Evolutionary conservation across 2,113 vertebrate genomes (phyloP), one percentile per base, ranked within the genome.

Genomic region (Columba livia): DNA sequence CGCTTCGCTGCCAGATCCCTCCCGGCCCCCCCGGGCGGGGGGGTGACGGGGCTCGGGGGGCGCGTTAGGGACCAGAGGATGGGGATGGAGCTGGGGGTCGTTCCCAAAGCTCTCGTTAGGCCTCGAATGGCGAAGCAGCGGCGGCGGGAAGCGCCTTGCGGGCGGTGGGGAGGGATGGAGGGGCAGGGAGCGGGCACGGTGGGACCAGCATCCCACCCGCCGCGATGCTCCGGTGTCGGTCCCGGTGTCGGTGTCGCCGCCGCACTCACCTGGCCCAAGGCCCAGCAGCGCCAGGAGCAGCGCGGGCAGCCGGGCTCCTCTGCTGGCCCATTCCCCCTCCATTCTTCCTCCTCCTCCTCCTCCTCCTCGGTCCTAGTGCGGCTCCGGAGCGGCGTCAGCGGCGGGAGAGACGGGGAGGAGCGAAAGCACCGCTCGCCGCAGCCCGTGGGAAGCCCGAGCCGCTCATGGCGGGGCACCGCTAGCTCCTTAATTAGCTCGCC

Each of bases 181-280:
- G 61, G 50, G 57, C 50, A 34, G 19, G 44, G 44, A 60, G 47
- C 10, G 10, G 25, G 34, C 44, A 25, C 58, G 34, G 21, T 7
- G 40, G 85, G 57, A n/a, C 14, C 12, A 3, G 47, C 65, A 54
- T 21, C 70, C 44, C 44, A 19, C 44, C 44, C 44, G 9, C 17
- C 44, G 44, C 44, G 44, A 44, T 44, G 44, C 18, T 19, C 44
- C 44, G 42, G 42, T 17, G 16, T 18, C 17, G 18, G 17, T 44
- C 44, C 17, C 44, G 44, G 44, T 44, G 44, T 44, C 17, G 44
- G 44, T 44, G 44, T 19, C 7, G 44, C 44, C 44, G 44, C 44
- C 44, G 44, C 23, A 89, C 89, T 88, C 88, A 95, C 94, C 94
- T 88, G 88, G 74, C 34, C 48, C 65, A 12, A 90, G 71, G 64